A percentile compares a stretch with the other conserved stretches of the same genome.
phyloP scores from a whole-genome alignment of 2,113 vertebrate species.

The Phyllopteryx taeniolatus region DNA sequence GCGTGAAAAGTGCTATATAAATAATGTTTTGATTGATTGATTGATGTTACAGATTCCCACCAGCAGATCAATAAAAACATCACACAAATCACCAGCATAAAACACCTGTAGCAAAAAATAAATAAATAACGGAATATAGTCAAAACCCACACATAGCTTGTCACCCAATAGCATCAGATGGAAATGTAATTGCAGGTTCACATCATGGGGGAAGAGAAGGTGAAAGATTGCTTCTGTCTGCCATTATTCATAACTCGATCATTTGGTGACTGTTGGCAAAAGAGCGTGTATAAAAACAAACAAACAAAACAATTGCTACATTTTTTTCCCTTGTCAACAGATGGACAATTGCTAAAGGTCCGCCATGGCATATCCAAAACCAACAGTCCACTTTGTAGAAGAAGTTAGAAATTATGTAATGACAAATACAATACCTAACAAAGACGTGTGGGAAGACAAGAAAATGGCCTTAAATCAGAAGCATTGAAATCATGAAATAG shows the following conservation, averaged over 20 bases:
- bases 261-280: neutral
- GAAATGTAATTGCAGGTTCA: slow-evolving; percentile 55
- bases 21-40: too few species aligned
- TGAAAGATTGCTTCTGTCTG: slow-evolving; percentile 41
- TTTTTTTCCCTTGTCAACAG: slow-evolving; percentile 20
- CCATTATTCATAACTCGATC: slow-evolving; percentile 54
- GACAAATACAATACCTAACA: slow-evolving; percentile 46
- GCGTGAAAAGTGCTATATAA: too few species aligned
- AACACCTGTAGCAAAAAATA: slow-evolving; percentile 48
- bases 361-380: slow-evolving; percentile 33
- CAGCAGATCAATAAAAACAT: slow-evolving; percentile 58
- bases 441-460: slow-evolving; percentile 44
- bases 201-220: slow-evolving; percentile 32
- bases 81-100: slow-evolving; percentile 59
- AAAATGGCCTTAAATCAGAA: slow-evolving; percentile 24
- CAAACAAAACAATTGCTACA: too few species aligned
- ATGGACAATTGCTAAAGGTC: slow-evolving; percentile 44
- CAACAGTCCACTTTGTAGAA: slow-evolving; percentile 26
- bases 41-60: slow-evolving; percentile 49
- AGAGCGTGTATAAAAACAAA: neutral
- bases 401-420: slow-evolving; percentile 25
- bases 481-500: slow-evolving; percentile 43
- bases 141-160: slow-evolving; percentile 49
- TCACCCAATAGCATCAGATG: slow-evolving; percentile 52
- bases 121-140: slow-evolving; percentile 52